Percentiles rank a stretch among this genome's conserved stretches.
phyloP scores from a whole-genome alignment of 2,113 vertebrate genomes.

The Acrocephalus arundinaceus region DNA sequence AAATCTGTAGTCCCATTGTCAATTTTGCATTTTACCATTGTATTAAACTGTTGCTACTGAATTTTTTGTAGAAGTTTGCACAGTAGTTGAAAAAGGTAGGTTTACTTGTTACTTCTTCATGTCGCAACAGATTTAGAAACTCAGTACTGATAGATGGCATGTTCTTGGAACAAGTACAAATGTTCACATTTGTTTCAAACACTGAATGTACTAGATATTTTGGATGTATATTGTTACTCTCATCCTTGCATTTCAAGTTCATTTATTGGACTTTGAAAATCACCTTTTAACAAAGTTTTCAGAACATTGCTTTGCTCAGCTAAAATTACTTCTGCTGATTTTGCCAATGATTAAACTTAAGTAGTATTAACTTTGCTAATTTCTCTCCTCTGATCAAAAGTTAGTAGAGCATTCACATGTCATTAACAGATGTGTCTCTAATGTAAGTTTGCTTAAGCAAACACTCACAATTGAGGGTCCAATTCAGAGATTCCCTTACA shows the following conservation, averaged over 20 bases:
- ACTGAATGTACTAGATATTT: not conserved
- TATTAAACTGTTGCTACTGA: not conserved
- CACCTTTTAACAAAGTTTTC: constrained; percentile 18
- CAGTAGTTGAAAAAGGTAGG: not conserved
- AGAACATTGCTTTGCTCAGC: constrained; percentile 39
- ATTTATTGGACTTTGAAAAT: constrained; percentile 19
- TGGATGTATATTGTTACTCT: not conserved
- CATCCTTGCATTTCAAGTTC: not conserved
- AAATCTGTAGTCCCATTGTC: not conserved
- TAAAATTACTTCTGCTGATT: not conserved
- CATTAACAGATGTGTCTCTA: not conserved
- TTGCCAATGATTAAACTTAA: constrained; percentile 51
- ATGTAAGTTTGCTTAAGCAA: constrained; percentile 1
- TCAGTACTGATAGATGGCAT: not conserved
- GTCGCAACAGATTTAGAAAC: not conserved
- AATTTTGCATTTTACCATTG: not conserved
- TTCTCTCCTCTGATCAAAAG: constrained; percentile 24
- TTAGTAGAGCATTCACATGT: constrained; percentile 18
- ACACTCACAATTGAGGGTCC: not conserved
- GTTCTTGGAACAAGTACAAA: constrained; percentile 10
- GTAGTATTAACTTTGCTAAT: not conserved
- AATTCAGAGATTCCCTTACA: not conserved
- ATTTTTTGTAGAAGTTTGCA: not conserved
- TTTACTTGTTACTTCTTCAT: not conserved
- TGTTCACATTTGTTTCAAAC: not conserved